Evolutionary conservation across 2,113 vertebrate species (phyloP).

Genomic region (Dryoscopus gambensis): DNA sequence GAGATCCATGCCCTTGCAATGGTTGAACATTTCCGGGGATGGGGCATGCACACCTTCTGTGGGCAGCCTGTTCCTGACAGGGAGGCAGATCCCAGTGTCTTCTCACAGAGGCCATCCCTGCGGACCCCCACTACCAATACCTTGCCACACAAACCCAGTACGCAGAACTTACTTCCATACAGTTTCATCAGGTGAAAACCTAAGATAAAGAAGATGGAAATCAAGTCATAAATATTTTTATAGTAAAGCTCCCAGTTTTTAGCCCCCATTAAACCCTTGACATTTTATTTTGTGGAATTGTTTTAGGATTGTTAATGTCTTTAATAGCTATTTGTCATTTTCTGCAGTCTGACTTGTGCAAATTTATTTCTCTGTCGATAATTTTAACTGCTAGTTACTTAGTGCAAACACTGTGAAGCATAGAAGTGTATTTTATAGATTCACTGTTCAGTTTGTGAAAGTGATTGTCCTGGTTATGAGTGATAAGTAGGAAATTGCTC

Average conservation of each 20-base stretch:
- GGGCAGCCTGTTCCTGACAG: background rate
- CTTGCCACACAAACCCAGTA: background rate
- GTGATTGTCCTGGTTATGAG: slow-evolving; percentile 26
- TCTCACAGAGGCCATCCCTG: background rate
- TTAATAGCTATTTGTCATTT: background rate
- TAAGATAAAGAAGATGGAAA: background rate
- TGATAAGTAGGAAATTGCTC: slow-evolving; percentile 52
- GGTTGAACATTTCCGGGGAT: background rate
- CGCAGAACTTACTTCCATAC: background rate
- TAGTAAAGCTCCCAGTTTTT: background rate
- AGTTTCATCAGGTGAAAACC: background rate
- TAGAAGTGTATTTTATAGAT: slow-evolving; percentile 52
- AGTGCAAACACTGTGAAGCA: background rate
- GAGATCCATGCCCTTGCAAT: background rate
- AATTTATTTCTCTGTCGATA: background rate
- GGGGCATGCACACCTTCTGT: background rate
- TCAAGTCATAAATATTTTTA: background rate
- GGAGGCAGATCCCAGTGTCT: background rate
- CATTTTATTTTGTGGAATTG: background rate
- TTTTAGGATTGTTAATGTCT: background rate
- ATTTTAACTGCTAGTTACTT: slow-evolving; percentile 19
- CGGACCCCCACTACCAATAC: background rate
- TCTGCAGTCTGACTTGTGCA: background rate
- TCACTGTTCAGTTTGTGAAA: slow-evolving; percentile 48
- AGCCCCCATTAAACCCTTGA: background rate